Base-by-base conservation (phyloP, 2,888 invertebrate genomes). In the Lithophane ornitopus region DNA sequence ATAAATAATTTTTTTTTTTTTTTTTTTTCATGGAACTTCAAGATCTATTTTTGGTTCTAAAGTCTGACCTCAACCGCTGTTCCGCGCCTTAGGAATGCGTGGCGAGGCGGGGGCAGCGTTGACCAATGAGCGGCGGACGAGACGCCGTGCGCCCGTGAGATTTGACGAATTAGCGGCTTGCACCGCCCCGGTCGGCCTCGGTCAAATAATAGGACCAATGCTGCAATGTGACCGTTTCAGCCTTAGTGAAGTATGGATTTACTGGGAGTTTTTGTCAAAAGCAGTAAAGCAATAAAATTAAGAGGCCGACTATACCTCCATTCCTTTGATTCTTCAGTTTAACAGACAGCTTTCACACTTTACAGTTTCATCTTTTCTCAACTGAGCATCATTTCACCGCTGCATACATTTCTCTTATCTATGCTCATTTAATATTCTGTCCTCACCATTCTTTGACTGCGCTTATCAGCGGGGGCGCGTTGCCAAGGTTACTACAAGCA, bases 401-500 rank as follows among this genome's bases (percentile, higher is more conserved):
- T 65, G 68, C 75, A 80, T 59, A 80, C 49, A 84, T 63, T 65
- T 58, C n/a, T 9, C 54, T 72, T 77, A 77, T 74, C 77, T 59
- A 0, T 6, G 11, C 67, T 66, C 78, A 78, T 78, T 78, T 66
- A 26, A 78, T 74, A 82, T 85, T 78, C 26, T 70, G 71, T 84
- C 59, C 6, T 39, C 70, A n/a, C 77, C 58, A 61, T 85, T 83
- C 74, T 82, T 82, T 61, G 63, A 61, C 61, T 74, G 54, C 16
- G 56, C 58, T 76, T 83, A 83, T 83, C 83, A 62, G 62, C 61
- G 59, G 68, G 82, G 68, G 82, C 78, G 56, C 52, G 28, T 54
- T 69, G 83, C 85, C 83, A 83, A 70, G 78, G 68, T 83, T 69
- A 78, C 83, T 85, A 68, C 81, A 84, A 59, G 73, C 56, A 85